Base-by-base conservation (phyloP, 2,888 invertebrate genomes). In the Drosophila kambysellisi region DNA sequence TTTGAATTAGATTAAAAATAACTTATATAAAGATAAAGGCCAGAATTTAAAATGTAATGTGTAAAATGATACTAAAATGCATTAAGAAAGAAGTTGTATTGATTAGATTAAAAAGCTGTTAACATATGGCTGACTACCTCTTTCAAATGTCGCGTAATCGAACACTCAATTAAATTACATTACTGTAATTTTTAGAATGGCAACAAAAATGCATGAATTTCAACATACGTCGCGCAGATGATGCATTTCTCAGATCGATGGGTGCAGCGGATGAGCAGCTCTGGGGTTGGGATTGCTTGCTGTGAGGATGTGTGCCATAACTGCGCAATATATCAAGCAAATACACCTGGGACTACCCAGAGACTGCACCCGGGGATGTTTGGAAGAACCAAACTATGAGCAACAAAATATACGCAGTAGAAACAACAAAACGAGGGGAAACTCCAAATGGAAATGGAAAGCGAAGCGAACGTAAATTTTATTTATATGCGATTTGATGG, bases 321-420 rank as follows among this genome's bases (percentile, higher is more conserved):
- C 88, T 83, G 78, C 78, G 86, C 86, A 86, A 86, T 86, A 83
- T 83, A 83, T 86, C 86, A 86, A 78, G 68, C 74, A 79, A 83
- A 88, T 86, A 82, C 86, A 86, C 86, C 86, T 86, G 86, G 86
- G 86, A 88, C 80, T 61, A 53, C 48, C 39, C 75, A 43, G 41
- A 48, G 67, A 60, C 48, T 71, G 74, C 69, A 79, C 62, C 52
- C 78, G 69, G 87, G 84, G 87, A 74, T 86, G 86, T 82, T 83
- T 80, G 68, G 75, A 70, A 73, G 70, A 74, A 54, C 63, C 68
- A 69, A 60, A 67, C 61, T 52, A 64, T 46, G 66, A 71, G 66
- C 70, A 39, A 32, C 67, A 63, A 59, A 67, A 52, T n/a, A 50
- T 39, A 46, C 52, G 29, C 52, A 46, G 17, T 52, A 39, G 70